Evolutionary conservation across 1,140 invertebrate genomes (phyloP).

Genomic region (Belonocnema kinseyi): DNA sequence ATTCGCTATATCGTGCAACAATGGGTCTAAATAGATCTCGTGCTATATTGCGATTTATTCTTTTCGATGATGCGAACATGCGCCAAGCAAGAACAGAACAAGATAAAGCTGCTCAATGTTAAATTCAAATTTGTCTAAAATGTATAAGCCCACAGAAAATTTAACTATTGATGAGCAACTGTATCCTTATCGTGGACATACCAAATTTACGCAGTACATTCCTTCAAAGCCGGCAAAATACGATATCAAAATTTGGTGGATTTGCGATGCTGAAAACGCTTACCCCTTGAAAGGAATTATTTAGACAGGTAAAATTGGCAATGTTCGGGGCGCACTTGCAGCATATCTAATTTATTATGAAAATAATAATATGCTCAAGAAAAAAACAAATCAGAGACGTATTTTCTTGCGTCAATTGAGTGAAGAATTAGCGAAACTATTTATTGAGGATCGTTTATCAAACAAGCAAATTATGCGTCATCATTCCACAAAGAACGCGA

Average conservation of each 20-base stretch:
- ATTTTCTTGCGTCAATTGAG: no score
- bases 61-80: slow-evolving; percentile 34
- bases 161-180: slow-evolving; percentile 45
- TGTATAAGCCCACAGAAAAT: slow-evolving; percentile 40
- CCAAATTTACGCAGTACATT: slow-evolving; percentile 52
- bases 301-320: slow-evolving; percentile 45
- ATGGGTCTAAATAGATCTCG: slow-evolving; percentile 32
- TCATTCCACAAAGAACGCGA: not conserved
- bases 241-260: slow-evolving; percentile 63
- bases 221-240: slow-evolving; percentile 65
- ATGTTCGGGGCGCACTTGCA: not conserved
- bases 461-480: not conserved
- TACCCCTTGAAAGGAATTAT: slow-evolving; percentile 50
- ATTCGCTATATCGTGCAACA: slow-evolving; percentile 32
- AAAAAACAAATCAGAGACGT: not conserved
- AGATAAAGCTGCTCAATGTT: slow-evolving; percentile 46
- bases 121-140: slow-evolving; percentile 39
- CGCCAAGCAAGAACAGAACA: slow-evolving; percentile 14
- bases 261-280: slow-evolving; percentile 55
- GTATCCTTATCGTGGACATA: slow-evolving; percentile 35
- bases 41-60: slow-evolving; percentile 33
- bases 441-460: not conserved
- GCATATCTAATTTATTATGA: not conserved
- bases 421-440: not conserved
- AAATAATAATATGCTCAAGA: not conserved